Evolutionary conservation across 2,888 invertebrate genomes (phyloP), one percentile per base, ranked within the genome.

Genomic region (Lapara coniferarum): DNA sequence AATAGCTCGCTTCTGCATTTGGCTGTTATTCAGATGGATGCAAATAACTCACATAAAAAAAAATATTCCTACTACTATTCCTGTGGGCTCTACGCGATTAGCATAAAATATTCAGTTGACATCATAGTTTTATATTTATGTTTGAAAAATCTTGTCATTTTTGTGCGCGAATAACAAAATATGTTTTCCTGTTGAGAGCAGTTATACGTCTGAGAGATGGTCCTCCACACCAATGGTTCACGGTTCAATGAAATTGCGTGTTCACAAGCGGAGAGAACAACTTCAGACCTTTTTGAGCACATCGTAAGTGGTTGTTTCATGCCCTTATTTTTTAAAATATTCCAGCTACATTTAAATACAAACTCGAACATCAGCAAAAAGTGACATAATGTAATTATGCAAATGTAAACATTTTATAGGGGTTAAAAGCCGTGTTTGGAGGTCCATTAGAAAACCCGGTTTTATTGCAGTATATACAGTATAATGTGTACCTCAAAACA

Each of bases 201-300:
- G 74, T 37, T 37, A 37, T 72, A 68, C 68, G 69, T 69, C 66
- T 56, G 8, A 71, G 69, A 69, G 74, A 76, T 70, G 78, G 70
- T 52, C 57, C 70, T 69, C 66, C 71, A 72, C 68, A 25, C 76
- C 74, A 81, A 77, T 71, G 71, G 72, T 71, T 78, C 77, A 74
- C 74, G 81, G 78, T 76, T 82, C 79, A 80, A 80, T 82, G 76
- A 76, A 78, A 83, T 72, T 79, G 76, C 76, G 76, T 71, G 72
- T 73, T 78, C 77, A 75, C 75, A 76, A 75, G 76, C 74, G 19
- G 67, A 58, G 69, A 74, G 73, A 66, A 69, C 70, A 72, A 66
- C 73, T 76, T 72, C 68, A 75, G 71, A 75, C 79, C 79, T 74
- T 79, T 77, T 77, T 70, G 71, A 82, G 80, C 74, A 72, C 72